Conservation (phyloP, 1,140 invertebrate genomes). For the Wiebesia pumilae region DNA sequence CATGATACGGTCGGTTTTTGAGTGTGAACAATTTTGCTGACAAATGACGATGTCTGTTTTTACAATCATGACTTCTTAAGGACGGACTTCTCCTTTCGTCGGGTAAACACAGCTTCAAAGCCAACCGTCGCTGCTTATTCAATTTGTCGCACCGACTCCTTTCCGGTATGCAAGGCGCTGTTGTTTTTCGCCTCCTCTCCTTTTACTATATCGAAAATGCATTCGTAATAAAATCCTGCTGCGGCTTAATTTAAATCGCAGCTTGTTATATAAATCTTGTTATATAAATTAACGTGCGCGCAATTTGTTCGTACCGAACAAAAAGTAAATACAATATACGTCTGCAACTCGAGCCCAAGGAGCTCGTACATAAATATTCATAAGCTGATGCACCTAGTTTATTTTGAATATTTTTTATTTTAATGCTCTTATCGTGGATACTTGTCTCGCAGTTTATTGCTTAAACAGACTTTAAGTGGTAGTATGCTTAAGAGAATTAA, state of each 20-base stretch:
- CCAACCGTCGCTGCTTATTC: not conserved
- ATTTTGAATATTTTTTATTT: not conserved
- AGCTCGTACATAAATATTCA: slow-evolving; percentile 6
- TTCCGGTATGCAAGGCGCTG: not conserved
- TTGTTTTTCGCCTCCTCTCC: not conserved
- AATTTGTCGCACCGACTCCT: not conserved
- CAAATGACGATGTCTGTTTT: slow-evolving; percentile 53
- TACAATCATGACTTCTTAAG: slow-evolving; percentile 29
- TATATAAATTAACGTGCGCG: not conserved
- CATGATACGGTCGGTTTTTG: slow-evolving; percentile 34
- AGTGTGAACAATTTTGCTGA: slow-evolving; percentile 25
- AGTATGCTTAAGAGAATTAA: not conserved
- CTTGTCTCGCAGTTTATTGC: not conserved
- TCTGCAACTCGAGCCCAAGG: not conserved
- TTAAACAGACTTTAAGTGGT: not conserved
- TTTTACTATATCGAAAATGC: not conserved
- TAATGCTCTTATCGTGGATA: not conserved
- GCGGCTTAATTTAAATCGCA: not conserved
- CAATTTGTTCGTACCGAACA: not conserved
- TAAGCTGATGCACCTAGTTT: not conserved
- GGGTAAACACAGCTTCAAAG: not conserved
- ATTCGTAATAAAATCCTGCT: not conserved
- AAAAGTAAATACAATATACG: not conserved
- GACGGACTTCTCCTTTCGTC: not conserved
- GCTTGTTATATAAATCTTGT: not conserved